Base-by-base conservation (phyloP, 92 coral and sea anemone species). In the Umimayanthus chanpuru region DNA sequence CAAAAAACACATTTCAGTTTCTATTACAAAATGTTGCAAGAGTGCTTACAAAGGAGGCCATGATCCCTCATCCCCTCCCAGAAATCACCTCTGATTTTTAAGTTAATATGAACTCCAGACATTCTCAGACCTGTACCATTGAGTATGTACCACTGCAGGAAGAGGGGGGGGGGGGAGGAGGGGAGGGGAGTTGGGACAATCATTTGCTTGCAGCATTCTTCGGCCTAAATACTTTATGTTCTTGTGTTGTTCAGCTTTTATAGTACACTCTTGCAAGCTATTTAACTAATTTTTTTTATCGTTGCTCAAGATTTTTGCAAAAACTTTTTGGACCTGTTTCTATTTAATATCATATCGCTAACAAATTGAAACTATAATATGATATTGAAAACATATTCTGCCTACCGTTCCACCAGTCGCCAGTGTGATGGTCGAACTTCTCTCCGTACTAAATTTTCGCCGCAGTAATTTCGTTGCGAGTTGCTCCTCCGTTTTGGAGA, bases 61-160 rank as follows among this genome's bases (percentile, higher is more conserved):
- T 39, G 79, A 74, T 74, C 25, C 79, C 79, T 74, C 47, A 32
- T 74, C 79, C 36, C 79, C 30, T 67, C 73, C 79, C 43, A 26
- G 18, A 74, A 74, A 4, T 74, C 53, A 38, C 79, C 53, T 74
- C 79, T 74, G 79, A 39, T 74, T 74, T 74, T 9, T 38, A 39
- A 38, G 79, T 74, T 74, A 74, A 74, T 74, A 74, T 74, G 53
- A 38, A 74, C 79, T 74, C 16, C 79, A 74, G 79, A 74, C 79
- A 74, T 39, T 74, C 79, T 74, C 79, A 74, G 53, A 39, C 79
- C 79, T 74, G 79, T 74, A 74, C 79, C 25, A 38, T 4, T 74
- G 79, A 28, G 53, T 74, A 38, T 74, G 53, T 16, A 74, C 50
- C 79, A 74, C 39, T 38, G 53, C n/a, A 38, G 79, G 79, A 74